A percentile compares a stretch with the other conserved stretches of the same genome.
Conservation (phyloP, 2,113 vertebrate genomes). For the Seriola aureovittata region DNA sequence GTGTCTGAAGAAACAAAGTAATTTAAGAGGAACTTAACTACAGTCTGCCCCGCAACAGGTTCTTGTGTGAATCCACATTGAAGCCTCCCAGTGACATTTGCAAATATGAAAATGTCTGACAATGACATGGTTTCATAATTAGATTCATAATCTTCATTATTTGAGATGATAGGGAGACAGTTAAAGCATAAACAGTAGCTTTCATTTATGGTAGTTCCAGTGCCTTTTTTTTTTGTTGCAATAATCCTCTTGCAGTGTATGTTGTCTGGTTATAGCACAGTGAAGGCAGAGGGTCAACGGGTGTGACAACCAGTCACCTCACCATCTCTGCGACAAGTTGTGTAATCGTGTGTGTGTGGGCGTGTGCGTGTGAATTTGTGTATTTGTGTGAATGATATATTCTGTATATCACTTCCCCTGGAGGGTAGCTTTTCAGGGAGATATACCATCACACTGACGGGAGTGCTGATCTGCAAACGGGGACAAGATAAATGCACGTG, state of each 20-base stretch:
- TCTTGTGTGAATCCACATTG: not conserved
- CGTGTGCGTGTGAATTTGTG: conserved; percentile 19
- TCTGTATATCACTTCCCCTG: conserved; percentile 56
- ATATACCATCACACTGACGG: conserved; percentile 72
- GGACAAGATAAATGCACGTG: conserved; percentile 71
- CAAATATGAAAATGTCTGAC: not conserved
- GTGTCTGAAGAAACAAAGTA: conserved; percentile 25
- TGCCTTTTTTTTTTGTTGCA: conserved; percentile 17
- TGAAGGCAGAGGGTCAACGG: conserved; percentile 13
- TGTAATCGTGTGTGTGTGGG: conserved; percentile 13
- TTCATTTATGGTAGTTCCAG: not conserved
- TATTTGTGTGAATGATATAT: conserved; percentile 24
- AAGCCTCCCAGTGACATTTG: not conserved
- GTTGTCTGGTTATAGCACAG: not conserved
- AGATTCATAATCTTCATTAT: not conserved
- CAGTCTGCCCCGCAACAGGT: conserved; percentile 39
- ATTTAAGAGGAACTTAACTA: conserved; percentile 28
- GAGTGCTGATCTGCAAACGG: conserved; percentile 77
- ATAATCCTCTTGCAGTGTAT: not conserved
- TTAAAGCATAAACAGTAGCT: not conserved
- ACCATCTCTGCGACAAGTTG: conserved; percentile 31
- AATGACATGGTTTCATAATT: not conserved
- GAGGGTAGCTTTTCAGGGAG: conserved; percentile 58
- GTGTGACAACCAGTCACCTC: conserved; percentile 39
- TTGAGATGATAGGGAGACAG: not conserved